Base-by-base conservation (phyloP, 2,888 invertebrate species). In the Morpho helenor region DNA sequence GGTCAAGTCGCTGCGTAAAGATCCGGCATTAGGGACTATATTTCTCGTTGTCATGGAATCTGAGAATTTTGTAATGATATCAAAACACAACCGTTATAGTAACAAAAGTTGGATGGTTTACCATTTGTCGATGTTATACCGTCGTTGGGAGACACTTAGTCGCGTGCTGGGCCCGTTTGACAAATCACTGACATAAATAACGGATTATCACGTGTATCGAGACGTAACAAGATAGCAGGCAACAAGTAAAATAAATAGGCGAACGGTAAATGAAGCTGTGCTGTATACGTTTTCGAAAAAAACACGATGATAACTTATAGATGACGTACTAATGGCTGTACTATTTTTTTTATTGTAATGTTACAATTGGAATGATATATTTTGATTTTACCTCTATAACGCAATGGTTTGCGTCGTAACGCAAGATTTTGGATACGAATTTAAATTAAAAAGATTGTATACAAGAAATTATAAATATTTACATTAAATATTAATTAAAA, bases 151-250 rank as follows among this genome's bases (percentile, higher is more conserved):
- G 80, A 82, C 82, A 75, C 65, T 55, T 62, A 74, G 84, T 80
- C 87, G 85, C 86, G 85, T 84, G 85, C 83, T 79, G 72, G 71
- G 68, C 65, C 67, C 68, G 71, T 71, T 78, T 80, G 86, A 88
- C 82, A 84, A 85, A 88, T 86, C 74, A 77, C 69, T 63, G 67
- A 77, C 82, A 89, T 90, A 86, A 88, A 90, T 90, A 87, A 88
- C 83, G 77, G 87, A 88, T 89, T 89, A 89, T 86, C 88, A 79
- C 73, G 77, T 75, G 81, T 87, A 87, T 83, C 84, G 78, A 75
- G 76, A 77, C 75, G 77, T 82, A 82, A 80, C 80, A 76, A 84
- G 85, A 87, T 87, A 83, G 77, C 71, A 68, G 73, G 74, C 73
- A 77, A 81, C 82, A 81, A 80, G 77, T 75, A 73, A 83, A 82